A percentile compares a stretch with the other conserved stretches of the same genome.
Conservation (phyloP, 2,797 vertebrate species). For the Lemur catta region DNA sequence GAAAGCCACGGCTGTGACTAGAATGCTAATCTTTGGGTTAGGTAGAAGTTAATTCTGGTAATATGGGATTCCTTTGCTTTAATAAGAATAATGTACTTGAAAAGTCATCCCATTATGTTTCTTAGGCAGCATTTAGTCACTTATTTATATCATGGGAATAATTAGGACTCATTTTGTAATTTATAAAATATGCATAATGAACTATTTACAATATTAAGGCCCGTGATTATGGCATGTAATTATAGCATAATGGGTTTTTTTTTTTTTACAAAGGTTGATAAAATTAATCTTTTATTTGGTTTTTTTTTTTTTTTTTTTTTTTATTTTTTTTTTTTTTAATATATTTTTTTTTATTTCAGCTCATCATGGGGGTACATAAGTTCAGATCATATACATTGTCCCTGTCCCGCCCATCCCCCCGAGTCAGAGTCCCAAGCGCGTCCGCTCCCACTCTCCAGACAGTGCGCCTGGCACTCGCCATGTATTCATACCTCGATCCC, state of each 20-base stretch:
- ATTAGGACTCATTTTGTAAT: constrained; percentile 71
- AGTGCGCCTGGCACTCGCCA: too few species aligned
- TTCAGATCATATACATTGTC: too few species aligned
- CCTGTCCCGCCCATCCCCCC: too few species aligned
- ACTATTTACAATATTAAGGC: constrained; percentile 46
- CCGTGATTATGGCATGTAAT: constrained; percentile 40
- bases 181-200: constrained; percentile 64
- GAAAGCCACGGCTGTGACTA: neutral
- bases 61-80: constrained; percentile 35
- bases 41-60: neutral
- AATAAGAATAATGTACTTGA: constrained; percentile 13
- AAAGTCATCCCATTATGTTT: constrained; percentile 29
- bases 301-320: too few species aligned
- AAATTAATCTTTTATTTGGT: neutral
- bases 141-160: constrained; percentile 70
- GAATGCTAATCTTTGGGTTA: neutral
- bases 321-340: too few species aligned
- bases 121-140: constrained; percentile 59
- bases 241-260: neutral
- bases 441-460: too few species aligned
- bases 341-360: too few species aligned
- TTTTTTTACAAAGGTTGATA: neutral
- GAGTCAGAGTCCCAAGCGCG: too few species aligned
- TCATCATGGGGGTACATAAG: too few species aligned
- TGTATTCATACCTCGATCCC: too few species aligned